Evolutionary conservation across 1,140 invertebrate species (phyloP), one percentile per base, ranked within the genome.

Genomic region (Pogonomyrmex barbatus): DNA sequence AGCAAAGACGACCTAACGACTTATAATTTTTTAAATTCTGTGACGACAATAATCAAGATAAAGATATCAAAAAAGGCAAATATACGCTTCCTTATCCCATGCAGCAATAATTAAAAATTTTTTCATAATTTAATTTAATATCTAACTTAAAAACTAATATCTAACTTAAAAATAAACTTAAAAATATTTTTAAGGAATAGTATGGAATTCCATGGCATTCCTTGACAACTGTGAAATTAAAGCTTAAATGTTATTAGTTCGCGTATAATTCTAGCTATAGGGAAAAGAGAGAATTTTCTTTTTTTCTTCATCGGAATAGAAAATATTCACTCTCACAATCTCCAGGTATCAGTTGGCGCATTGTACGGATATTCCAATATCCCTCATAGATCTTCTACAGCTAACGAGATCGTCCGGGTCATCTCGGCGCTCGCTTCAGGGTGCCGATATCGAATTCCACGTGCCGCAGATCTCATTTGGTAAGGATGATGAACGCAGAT

Each of bases 391-490:
- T 81, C 78, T 70, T 56, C 62, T 30, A 17, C 24, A 56, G 39
- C 65, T 81, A 81, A 81, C 78, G 78, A 81, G 78, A 65, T 70
- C 65, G 39, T 50, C 36, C 12, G 50, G 76, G 77, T 68, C 65
- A 68, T 81, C 50, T 50, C 24, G 24, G 14, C 50, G 63, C 17
- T 70, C 65, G 9, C 77, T 68, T 36, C 65, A n/a, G 60, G 60
- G 39, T 39, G 39, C 36, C 65, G 39, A 81, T 81, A 81, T 81
- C 78, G 65, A 70, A 81, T 81, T 81, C 78, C 78, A 81, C 39
- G 39, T 81, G 9, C 50, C 52, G 50, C 52, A 17, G 36, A 81
- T 81, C 78, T 81, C 78, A 81, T 81, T 81, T 81, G 65, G 78
- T 81, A 81, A 81, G 39, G 52, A 81, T 70, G 78, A 81, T 58